phyloP scores from a whole-genome alignment of 2,888 invertebrate species.

The Tyria jacobaeae region DNA sequence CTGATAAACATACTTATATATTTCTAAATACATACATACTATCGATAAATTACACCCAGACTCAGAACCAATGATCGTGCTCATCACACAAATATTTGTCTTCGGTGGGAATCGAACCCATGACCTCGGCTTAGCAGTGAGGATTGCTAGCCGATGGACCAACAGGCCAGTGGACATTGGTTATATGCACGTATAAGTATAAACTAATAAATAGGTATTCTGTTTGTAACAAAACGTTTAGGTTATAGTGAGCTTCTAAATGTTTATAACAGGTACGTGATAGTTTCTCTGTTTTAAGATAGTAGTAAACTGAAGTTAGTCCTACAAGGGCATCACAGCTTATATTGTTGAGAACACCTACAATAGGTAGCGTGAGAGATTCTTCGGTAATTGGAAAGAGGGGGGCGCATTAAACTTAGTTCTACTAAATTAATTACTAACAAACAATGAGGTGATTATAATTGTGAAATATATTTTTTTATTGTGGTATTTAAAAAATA shows the following conservation, averaged over 20 bases:
- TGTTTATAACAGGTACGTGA: conserved; percentile 49
- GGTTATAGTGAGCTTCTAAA: conserved; percentile 51
- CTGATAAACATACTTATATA: too few species aligned
- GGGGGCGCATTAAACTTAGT: conserved; percentile 1
- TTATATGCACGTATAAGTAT: conserved; percentile 33
- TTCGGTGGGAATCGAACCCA: too few species aligned
- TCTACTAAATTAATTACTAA: conserved; percentile 16
- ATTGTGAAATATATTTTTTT: neutral
- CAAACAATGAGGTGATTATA: neutral
- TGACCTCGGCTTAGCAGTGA: too few species aligned
- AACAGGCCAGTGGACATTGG: conserved; percentile 19
- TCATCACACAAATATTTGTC: too few species aligned
- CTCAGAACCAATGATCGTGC: too few species aligned
- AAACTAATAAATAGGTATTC: conserved; percentile 15
- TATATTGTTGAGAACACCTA: conserved; percentile 46
- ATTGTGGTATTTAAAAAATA: neutral
- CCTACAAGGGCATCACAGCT: conserved; percentile 39
- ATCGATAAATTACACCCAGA: too few species aligned
- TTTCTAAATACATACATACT: too few species aligned
- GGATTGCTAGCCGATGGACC: too few species aligned
- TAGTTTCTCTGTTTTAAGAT: conserved; percentile 43
- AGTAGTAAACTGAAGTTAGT: conserved; percentile 54
- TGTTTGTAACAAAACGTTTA: conserved; percentile 53
- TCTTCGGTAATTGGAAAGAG: conserved; percentile 23
- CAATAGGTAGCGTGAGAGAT: conserved; percentile 58